phyloP scores from a whole-genome alignment of 2,113 vertebrate species.

The Tonatia bakeri region DNA sequence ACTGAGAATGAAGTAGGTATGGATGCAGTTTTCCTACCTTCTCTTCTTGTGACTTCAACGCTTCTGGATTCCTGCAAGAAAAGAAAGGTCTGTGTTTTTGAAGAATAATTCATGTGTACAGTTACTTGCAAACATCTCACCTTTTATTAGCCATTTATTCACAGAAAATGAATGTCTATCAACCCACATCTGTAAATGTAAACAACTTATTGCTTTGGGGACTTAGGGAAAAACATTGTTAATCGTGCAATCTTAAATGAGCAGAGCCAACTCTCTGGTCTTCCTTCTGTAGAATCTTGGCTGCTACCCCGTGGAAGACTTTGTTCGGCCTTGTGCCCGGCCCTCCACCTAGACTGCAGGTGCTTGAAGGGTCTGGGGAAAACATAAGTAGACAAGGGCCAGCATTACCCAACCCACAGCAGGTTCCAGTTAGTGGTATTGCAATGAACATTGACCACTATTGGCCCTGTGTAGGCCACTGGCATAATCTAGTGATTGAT shows the following conservation, averaged over 20 bases:
- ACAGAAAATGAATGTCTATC: not conserved
- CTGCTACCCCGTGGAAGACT: not conserved
- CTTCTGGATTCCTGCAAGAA: conserved; percentile 79
- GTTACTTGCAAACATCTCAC: conserved; percentile 37
- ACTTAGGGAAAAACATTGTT: not conserved
- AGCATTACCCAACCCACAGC: not conserved
- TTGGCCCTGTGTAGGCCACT: not conserved
- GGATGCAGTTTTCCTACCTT: conserved; percentile 79
- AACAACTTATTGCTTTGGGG: not conserved
- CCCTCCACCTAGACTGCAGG: not conserved
- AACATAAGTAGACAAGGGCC: not conserved
- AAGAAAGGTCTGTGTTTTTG: conserved; percentile 73
- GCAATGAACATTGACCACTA: not conserved
- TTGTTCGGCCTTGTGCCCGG: not conserved
- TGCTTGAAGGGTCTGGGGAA: not conserved
- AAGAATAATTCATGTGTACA: conserved; percentile 63
- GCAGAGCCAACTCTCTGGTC: not conserved
- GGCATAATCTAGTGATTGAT: not conserved
- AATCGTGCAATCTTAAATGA: not conserved
- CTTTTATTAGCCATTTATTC: not conserved
- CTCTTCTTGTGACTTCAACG: conserved; percentile 79
- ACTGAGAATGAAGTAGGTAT: not conserved
- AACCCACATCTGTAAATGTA: not conserved
- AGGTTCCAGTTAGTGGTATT: not conserved
- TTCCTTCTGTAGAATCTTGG: not conserved